Conservation (phyloP, 2,797 vertebrate species). For the Eptatretus atami region DNA sequence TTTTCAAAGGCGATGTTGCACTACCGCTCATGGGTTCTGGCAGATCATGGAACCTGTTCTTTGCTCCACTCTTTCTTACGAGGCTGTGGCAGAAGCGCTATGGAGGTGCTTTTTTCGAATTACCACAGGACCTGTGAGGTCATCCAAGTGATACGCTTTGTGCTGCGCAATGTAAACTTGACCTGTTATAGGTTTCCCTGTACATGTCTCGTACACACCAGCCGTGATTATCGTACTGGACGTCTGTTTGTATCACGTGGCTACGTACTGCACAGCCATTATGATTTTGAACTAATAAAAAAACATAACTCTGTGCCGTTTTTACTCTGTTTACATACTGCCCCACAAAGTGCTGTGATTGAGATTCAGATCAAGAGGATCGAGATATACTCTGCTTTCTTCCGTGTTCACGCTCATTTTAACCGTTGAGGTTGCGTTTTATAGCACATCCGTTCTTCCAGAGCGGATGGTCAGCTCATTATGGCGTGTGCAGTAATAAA, state of each 20-base stretch:
- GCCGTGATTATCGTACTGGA: neutral
- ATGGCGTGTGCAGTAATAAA: no score
- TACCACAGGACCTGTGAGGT: conserved; percentile 39
- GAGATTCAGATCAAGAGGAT: conserved; percentile 33
- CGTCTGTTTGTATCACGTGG: neutral
- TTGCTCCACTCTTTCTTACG: conserved; percentile 25
- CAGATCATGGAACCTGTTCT: conserved; percentile 20
- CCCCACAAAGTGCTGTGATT: conserved; percentile 25
- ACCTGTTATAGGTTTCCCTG: neutral
- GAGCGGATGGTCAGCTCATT: no score
- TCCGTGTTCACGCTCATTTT: conserved; percentile 39
- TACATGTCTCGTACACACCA: neutral
- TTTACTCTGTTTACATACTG: conserved; percentile 14
- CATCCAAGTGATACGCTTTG: neutral
- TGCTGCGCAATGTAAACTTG: no score
- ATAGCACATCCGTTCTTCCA: no score
- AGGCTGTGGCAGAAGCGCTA: conserved; percentile 31
- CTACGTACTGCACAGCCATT: no score
- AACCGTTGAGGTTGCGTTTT: conserved; percentile 33
- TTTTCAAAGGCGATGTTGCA: conserved; percentile 32
- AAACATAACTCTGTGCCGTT: neutral
- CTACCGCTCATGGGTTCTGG: conserved; percentile 33
- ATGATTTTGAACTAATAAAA: no score
- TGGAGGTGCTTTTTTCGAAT: conserved; percentile 33
- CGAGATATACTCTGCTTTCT: conserved; percentile 40